Base-by-base conservation (phyloP, 2,113 vertebrate genomes). In the Salvelinus fontinalis region DNA sequence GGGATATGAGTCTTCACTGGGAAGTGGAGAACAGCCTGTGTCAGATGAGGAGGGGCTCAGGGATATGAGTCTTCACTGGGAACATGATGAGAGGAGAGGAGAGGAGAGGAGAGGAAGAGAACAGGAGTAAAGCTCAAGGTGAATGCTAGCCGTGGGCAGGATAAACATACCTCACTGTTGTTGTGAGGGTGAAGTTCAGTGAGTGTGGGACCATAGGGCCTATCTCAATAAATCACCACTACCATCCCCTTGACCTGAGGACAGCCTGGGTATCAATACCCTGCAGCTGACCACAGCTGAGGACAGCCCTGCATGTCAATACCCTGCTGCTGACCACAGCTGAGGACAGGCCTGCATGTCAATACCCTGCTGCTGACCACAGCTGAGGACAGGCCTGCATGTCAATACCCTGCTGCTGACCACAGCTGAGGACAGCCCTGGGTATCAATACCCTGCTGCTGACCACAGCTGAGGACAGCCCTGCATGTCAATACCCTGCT, bases 211-310 rank as follows among this genome's bases (percentile, higher is more conserved):
- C 73, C 67, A 67, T 44, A 73, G 74, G 70, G 64, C 0, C 72
- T 44, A n/a, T 77, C 13, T 90, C 77, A 77, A 78, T 71, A 87
- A 82, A 66, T 81, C 14, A 54, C 4, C 49, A 5, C 12, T 4
- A 54, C 59, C 62, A 60, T 18, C 66, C 66, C 5, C 31, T 31
- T 20, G 20, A 74, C 16, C 26, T 0, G 44, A 71, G 31, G 8
- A 9, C 39, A 44, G 76, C 65, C 80, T 34, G 49, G 1, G 27
- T 73, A 73, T 71, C 74, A 31, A 31, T 31, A 31, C 29, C 4
- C 29, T 31, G 4, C 29, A 5, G 29, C 29, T 31, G 4, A 31
- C 29, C 4, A 31, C 29, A 5, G 29, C 26, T 0, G 44, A 73
- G 39, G 8, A 39, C 7, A 34, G 76, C 2, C 64, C 81, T 34